Evolutionary conservation across 2,888 invertebrate species (phyloP), one percentile per base, ranked within the genome.

Genomic region (Chymomyza procnemis): DNA sequence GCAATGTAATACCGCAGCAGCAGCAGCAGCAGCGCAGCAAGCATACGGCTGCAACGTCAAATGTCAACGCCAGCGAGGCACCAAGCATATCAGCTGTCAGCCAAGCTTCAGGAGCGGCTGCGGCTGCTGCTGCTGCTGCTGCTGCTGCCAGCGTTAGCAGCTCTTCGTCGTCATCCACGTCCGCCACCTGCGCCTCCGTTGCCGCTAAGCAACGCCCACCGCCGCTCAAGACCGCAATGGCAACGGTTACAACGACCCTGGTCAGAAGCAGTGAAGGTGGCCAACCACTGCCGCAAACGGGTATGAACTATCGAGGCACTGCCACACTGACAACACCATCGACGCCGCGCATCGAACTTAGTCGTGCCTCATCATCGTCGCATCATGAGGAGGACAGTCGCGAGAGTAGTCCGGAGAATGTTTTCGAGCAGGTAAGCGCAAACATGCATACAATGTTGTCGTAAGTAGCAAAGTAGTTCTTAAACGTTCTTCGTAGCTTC

Each of bases 331-430:
- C 93, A 79, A 94, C 95, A 56, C 95, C 96, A 19, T 93, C 94
- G 76, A 95, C 96, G 61, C 97, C 97, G 21, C 93, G 97, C 85
- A 97, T 97, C 82, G 97, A 97, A 92, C 95, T 97, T 89, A 97
- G 96, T 77, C 93, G 97, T 78, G 97, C 97, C 4, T 96, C 96
- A 88, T 96, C 96, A 90, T 96, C 96, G 67, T 96, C 96, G 47
- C 96, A 97, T 85, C 96, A 96, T 89, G 90, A 90, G 76, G 91
- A 91, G 78, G 96, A 96, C 88, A 96, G 96, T 82, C 93, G 95
- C 58, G 96, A 96, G 87, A 95, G 95, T 86, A 95, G 96, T 59
- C 96, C 97, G 1, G 97, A 97, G 89, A 93, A 96, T 88, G 96
- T 96, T 75, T 93, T 96, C 77, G 94, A 95, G 88, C 94, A 94